Conservation (phyloP, 2,113 vertebrate genomes). For the Lanius ludovicianus region DNA sequence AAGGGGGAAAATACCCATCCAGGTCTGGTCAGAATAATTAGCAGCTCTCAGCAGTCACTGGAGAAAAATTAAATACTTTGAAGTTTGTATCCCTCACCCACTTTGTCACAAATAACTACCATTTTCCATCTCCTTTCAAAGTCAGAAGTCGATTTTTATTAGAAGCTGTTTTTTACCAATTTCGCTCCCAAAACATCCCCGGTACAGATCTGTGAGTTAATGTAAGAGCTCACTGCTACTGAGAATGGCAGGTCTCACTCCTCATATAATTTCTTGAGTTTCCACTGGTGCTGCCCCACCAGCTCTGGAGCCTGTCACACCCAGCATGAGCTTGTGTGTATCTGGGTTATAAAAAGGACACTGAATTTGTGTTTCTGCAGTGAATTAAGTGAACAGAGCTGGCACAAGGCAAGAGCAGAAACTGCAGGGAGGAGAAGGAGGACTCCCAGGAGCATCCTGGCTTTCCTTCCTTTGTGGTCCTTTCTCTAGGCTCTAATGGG, state of each 20-base stretch:
- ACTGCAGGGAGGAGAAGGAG: not conserved
- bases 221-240: not conserved
- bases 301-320: not conserved
- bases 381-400: not conserved
- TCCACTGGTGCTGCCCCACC: not conserved
- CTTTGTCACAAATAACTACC: not conserved
- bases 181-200: not conserved
- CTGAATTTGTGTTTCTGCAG: not conserved
- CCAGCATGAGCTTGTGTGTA: not conserved
- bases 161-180: not conserved
- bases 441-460: not conserved
- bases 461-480: not conserved
- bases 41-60: not conserved
- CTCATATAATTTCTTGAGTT: rapidly evolving
- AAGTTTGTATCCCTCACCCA: not conserved
- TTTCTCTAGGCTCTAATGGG: not conserved
- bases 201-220: not conserved
- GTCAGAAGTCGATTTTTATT: not conserved
- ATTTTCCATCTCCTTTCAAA: not conserved
- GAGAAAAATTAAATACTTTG: not conserved
- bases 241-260: not conserved
- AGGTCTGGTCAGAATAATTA: not conserved
- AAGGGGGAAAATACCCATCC: not conserved
- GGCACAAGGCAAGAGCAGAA: not conserved
- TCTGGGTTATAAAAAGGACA: not conserved